Evolutionary conservation across 2,888 invertebrate species (phyloP), one percentile per base, ranked within the genome.

Genomic region (Dasypogon diadema): DNA sequence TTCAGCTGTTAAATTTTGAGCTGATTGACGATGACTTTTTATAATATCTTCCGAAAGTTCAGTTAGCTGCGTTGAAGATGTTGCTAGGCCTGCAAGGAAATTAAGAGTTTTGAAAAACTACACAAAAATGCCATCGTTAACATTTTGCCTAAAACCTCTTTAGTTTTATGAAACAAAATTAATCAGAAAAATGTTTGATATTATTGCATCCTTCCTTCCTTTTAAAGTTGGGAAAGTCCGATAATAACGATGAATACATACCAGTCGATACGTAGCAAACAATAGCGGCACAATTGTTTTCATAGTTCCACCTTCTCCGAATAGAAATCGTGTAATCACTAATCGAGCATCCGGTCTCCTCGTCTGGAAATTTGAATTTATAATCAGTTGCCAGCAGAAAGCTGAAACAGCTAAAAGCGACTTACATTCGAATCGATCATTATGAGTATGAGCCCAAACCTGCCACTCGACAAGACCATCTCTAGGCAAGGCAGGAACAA

Each of bases 391-490:
- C n/a, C n/a, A n/a, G n/a, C n/a, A n/a, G n/a, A n/a, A n/a, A n/a
- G n/a, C n/a, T n/a, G n/a, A n/a, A n/a, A n/a, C n/a, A n/a, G n/a
- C n/a, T n/a, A n/a, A 80, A 48, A 16, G n/a, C 2, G 22, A 42
- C 63, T 89, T 87, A 95, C 94, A 95, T 85, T 95, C 94, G 84
- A 95, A 95, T 79, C 93, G 90, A 86, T 92, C 92, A 86, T 95
- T 96, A 87, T 94, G 93, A 75, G 92, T 90, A 85, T 95, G 95
- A 51, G 94, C 94, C 94, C 95, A 95, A 77, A 96, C 94, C 84
- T 96, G 95, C 97, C 97, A 97, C 87, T 97, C 97, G 21, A 97
- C 92, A 70, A 91, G 87, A 21, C 96, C 96, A 79, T 87, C 89
- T 60, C 92, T 89, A 1, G 97, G 97, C 82, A 97, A 88, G 22